Base-by-base conservation (phyloP, 2,113 vertebrate genomes). In the Dolichallabes microphthalmus region DNA sequence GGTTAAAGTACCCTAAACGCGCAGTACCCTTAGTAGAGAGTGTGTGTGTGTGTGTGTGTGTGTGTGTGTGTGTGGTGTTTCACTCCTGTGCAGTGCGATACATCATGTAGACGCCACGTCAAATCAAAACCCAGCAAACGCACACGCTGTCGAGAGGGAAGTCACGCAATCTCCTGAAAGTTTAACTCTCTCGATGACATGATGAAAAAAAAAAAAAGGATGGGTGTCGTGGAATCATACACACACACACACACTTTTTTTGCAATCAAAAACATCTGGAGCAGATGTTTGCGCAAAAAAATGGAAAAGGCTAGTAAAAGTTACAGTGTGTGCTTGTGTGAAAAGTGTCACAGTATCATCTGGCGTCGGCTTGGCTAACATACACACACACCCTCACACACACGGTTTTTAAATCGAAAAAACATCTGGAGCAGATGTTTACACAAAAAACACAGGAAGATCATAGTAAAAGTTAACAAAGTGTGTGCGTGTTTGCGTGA, bases 241-340 rank as follows among this genome's bases (percentile, higher is more conserved):
- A 12, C 7, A 27, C 50, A 13, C 25, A 4, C 73, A 6, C 27
- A 22, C 75, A 30, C 82, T 86, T 30, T 50, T 19, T 69, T 57
- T 35, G 32, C 8, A 77, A 79, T 35, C 6, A 57, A 32, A 80
- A 61, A 80, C 79, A 66, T 82, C 81, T 82, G 81, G 66, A 55
- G 66, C 35, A 11, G 19, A 35, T 53, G 68, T 69, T 82, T 69
- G 7, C 50, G n/a, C 45, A 50, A 20, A 32, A 35, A 55, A 0
- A 22, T 13, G 4, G 15, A 76, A 55, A n/a, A 50, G 2, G 2
- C n/a, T 39, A 14, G 39, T 39, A 45, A 45, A 45, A 45, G 45
- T 45, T 8, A 39, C 35, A 39, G 39, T 39, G 39, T 39, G 45
- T 8, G 45, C 45, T 0, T 45, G 6, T 45, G 45, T 45, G 5